Evolutionary conservation across 2,888 invertebrate species (phyloP).

Genomic region (Temnothorax ravouxi): DNA sequence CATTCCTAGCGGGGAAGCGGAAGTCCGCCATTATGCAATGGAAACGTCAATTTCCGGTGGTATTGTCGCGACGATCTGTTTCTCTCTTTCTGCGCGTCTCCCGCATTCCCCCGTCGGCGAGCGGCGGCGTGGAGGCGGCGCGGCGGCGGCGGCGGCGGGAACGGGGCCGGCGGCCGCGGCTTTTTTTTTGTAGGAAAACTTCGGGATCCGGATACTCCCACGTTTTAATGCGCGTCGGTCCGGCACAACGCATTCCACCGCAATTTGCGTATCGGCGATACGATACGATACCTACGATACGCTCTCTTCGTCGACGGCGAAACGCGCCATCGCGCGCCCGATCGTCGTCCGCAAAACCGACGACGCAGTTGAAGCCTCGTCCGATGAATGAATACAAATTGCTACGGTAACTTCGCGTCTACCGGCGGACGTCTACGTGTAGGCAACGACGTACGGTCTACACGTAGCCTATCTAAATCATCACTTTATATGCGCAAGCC

Average conservation of each 20-base stretch:
- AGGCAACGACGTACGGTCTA: constrained; percentile 40
- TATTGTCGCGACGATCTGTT: constrained; percentile 75
- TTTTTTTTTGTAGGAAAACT: constrained; percentile 58
- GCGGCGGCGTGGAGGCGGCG: background rate
- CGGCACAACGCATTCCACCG: constrained; percentile 11
- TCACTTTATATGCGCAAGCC: constrained; percentile 52
- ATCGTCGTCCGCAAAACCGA: constrained; percentile 45
- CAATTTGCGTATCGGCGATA: constrained; percentile 43
- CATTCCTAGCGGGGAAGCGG: constrained; percentile 82
- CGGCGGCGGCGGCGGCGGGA: constrained; percentile 26
- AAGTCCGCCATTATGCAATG: constrained; percentile 83
- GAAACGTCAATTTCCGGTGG: constrained; percentile 82
- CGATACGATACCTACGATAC: background rate
- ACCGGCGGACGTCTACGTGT: constrained; percentile 29
- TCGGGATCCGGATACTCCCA: constrained; percentile 41
- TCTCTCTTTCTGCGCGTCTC: constrained; percentile 71
- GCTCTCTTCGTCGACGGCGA: background rate
- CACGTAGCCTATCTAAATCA: constrained; percentile 45
- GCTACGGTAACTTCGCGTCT: constrained; percentile 48
- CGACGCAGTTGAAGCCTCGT: constrained; percentile 40
- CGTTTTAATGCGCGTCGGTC: constrained; percentile 37
- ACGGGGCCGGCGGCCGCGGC: constrained; percentile 36
- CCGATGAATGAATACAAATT: constrained; percentile 54
- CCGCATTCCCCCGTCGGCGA: constrained; percentile 5
- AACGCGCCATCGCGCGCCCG: background rate